Conservation (phyloP, 1,140 invertebrate species). For the Diprion similis region DNA sequence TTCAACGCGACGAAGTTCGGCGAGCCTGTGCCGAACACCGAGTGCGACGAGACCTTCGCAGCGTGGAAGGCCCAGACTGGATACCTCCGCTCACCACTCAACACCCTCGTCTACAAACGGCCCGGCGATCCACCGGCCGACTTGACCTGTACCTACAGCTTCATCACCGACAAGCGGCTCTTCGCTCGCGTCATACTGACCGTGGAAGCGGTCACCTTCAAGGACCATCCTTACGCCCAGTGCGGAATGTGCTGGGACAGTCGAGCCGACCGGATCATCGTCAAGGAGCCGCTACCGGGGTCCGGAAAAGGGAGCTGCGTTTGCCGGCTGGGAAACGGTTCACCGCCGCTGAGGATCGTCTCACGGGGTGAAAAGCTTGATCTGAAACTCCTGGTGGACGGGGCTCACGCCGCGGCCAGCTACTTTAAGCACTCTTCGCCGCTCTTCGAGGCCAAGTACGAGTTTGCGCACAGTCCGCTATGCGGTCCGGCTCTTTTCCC, state of each 20-base stretch:
- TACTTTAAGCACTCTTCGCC: conserved; percentile 86
- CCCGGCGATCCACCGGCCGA: conserved; percentile 67
- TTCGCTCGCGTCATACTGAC: conserved; percentile 82
- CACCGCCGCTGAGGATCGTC: conserved; percentile 69
- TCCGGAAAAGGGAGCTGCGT: conserved; percentile 81
- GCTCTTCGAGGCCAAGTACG: conserved; percentile 83
- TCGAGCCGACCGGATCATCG: conserved; percentile 68
- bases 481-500: conserved; percentile 83
- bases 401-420: conserved; percentile 79
- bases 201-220: conserved; percentile 74
- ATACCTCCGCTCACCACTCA: conserved; percentile 78
- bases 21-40: conserved; percentile 76
- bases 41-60: conserved; percentile 85
- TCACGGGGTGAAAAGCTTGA: conserved; percentile 80
- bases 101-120: conserved; percentile 85
- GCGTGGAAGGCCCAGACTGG: conserved; percentile 78
- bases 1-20: conserved; percentile 89
- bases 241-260: conserved; percentile 86
- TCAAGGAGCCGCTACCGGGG: conserved; percentile 55
- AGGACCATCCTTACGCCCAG: conserved; percentile 78
- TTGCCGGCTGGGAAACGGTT: conserved; percentile 65
- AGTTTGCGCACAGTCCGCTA: conserved; percentile 86
- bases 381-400: conserved; percentile 81
- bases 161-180: conserved; percentile 80
- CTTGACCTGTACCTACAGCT: conserved; percentile 81